Evolutionary conservation across 2,888 invertebrate genomes (phyloP).

Genomic region (Apeira syringaria): DNA sequence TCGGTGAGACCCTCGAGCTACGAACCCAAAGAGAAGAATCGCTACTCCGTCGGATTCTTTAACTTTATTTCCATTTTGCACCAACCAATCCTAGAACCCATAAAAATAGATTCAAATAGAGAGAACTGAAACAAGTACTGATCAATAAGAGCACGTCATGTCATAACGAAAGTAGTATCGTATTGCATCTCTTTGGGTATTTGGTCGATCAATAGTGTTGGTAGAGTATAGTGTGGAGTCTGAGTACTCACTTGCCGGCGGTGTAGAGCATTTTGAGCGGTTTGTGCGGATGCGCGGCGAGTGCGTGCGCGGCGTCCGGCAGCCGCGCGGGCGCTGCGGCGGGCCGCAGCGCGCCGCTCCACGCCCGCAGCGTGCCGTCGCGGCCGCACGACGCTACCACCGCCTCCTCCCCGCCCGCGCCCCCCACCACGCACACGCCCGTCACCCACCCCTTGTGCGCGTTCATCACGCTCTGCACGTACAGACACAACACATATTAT

Average conservation of each 20-base stretch:
- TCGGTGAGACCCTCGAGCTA: too few relatives aligned
- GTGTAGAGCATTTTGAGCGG: constrained; percentile 84
- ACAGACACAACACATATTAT: background rate
- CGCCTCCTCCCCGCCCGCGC: constrained; percentile 37
- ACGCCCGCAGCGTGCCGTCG: constrained; percentile 89
- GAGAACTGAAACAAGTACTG: too few relatives aligned
- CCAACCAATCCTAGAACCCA: too few relatives aligned
- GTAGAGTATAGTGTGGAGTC: background rate
- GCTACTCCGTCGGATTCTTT: too few relatives aligned
- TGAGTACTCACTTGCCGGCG: constrained; percentile 89
- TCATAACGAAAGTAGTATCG: too few relatives aligned
- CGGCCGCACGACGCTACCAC: constrained; percentile 89
- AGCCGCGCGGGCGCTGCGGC: constrained; percentile 64
- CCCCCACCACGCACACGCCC: constrained; percentile 80
- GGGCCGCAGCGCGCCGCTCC: constrained; percentile 87
- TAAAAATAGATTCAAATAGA: too few relatives aligned
- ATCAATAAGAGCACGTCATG: too few relatives aligned
- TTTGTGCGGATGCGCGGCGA: constrained; percentile 83
- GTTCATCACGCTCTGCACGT: constrained; percentile 86
- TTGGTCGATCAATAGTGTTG: too few relatives aligned
- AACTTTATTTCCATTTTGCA: too few relatives aligned
- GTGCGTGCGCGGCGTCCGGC: constrained; percentile 85
- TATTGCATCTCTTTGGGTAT: too few relatives aligned
- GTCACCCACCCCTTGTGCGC: constrained; percentile 95
- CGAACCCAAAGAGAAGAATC: too few relatives aligned